Conservation (phyloP, 1,140 invertebrate species). For the Bombus fervidus region DNA sequence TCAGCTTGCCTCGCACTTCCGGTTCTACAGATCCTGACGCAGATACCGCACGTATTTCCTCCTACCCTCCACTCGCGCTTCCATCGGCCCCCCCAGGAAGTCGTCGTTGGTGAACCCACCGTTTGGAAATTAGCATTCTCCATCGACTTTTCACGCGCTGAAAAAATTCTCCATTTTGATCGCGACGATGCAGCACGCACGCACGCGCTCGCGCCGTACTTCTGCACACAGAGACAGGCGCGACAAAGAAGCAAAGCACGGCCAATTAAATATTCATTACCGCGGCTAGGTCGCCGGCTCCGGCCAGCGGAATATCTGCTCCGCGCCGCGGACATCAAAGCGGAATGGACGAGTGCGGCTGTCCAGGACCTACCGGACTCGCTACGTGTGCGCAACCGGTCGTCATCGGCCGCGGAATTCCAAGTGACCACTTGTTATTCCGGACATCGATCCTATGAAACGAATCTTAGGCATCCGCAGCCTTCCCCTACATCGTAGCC, state of each 20-base stretch:
- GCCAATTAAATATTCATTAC: slow-evolving; percentile 67
- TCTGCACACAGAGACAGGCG: not conserved
- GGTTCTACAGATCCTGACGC: not conserved
- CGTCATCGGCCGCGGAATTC: slow-evolving; percentile 55
- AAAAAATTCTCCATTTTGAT: slow-evolving; percentile 35
- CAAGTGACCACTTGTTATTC: slow-evolving; percentile 61
- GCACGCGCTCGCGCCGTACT: not conserved
- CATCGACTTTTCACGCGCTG: not conserved
- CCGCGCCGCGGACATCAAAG: slow-evolving; percentile 62
- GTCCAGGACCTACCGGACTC: slow-evolving; percentile 45
- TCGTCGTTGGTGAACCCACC: too few relatives aligned
- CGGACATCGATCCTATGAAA: slow-evolving; percentile 26
- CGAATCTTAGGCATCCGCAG: slow-evolving; percentile 46
- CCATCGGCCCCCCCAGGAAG: not conserved
- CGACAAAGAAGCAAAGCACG: not conserved
- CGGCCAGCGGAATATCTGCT: slow-evolving; percentile 37
- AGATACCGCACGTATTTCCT: not conserved
- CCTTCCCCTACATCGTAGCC: slow-evolving; percentile 36
- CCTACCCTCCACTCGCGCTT: not conserved
- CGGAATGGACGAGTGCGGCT: slow-evolving; percentile 44
- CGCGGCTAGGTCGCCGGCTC: slow-evolving; percentile 18
- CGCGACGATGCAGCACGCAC: slow-evolving; percentile 1
- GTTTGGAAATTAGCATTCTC: slow-evolving; percentile 9
- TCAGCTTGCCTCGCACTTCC: not conserved
- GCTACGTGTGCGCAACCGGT: slow-evolving; percentile 54